Base-by-base conservation (phyloP, 2,113 vertebrate species). In the Camarhynchus parvulus region DNA sequence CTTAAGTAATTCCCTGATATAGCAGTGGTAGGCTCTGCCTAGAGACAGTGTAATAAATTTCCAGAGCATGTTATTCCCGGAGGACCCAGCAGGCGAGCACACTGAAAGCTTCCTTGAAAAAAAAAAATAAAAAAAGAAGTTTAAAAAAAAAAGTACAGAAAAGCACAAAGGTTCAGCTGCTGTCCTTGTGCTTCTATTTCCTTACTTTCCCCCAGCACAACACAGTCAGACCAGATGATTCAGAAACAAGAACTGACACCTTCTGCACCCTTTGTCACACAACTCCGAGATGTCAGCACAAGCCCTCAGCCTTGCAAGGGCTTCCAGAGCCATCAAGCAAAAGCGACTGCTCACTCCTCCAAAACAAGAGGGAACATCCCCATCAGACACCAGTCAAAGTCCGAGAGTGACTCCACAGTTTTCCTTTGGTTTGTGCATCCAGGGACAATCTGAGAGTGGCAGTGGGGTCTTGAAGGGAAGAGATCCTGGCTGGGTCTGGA, bases 1-100 rank as follows among this genome's bases (percentile, higher is more conserved):
- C 82, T 94, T 88, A 97, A 90, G 83, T 94, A 96, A 95, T 93
- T 95, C 75, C 56, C 79, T 90, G 85, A 93, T 93, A 90, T 52
- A 92, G 82, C 61, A 88, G 47, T 3, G 1, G n/a, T 89, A 88
- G 70, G 56, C 73, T 95, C 64, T 93, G 90, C 83, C 85, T 92
- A 68, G 86, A 96, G 93, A 96, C 72, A 86, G 68, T 37, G 76
- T 83, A 94, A 90, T 96, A 95, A 94, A 93, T 95, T 94, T 81
- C 79, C 1, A 0, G 83, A 80, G 86, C 70, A 81, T 0, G 0
- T 75, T 93, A 89, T 78, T 93, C 95, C 94, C 90, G 22, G 28
- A 89, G 73, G 93, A 97, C 64, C 18, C 41, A 76, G 56, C 72
- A 88, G 42, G 73, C 31, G 0, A 83, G 82, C 37, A 78, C 79